A percentile compares a stretch with the other conserved stretches of the same genome.
These are phyloP conservation scores for Molanna angustata DNA, from an alignment of 2,888 invertebrate genomes.

Conservation along the genomic window DNA sequence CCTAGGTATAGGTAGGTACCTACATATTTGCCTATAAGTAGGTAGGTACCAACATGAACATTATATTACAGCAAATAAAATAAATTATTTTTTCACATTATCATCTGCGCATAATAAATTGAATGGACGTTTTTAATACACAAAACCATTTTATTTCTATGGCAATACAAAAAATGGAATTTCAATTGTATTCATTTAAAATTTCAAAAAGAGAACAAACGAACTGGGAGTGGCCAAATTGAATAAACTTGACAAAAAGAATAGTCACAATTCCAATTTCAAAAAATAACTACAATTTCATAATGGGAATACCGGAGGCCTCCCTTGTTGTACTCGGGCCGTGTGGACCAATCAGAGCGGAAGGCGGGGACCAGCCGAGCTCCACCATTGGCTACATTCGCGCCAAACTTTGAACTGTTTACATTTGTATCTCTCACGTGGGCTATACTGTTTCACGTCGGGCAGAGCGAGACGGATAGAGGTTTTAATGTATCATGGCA, in stretches of 20 bases:
- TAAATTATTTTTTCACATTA: neutral
- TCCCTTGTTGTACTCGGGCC: constrained; percentile 24
- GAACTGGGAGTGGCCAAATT: constrained; percentile 14
- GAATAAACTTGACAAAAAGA: constrained; percentile 20
- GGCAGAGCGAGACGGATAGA: constrained; percentile 29
- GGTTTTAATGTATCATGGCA: constrained; percentile 18
- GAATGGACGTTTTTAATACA: neutral
- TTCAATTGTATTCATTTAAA: constrained; percentile 2
- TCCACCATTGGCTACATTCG: constrained; percentile 42
- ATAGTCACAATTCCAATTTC: constrained; percentile 21
- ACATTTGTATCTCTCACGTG: constrained; percentile 57
- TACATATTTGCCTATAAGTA: neutral
- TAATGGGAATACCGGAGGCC: constrained; percentile 36
- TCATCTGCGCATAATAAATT: neutral
- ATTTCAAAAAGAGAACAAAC: constrained; percentile 6
- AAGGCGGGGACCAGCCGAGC: constrained; percentile 42
- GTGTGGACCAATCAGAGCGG: constrained; percentile 42
- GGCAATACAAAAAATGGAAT: neutral
- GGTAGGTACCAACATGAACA: neutral
- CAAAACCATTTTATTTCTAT: neutral
- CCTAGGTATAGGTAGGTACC: too few relatives aligned
- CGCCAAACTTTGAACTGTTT: constrained; percentile 47
- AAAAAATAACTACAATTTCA: constrained; percentile 29
- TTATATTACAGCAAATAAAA: neutral
- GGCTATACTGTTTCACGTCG: constrained; percentile 46